Evolutionary conservation across 2,797 vertebrate species (phyloP).

Genomic region (Fistularia tabacaria): DNA sequence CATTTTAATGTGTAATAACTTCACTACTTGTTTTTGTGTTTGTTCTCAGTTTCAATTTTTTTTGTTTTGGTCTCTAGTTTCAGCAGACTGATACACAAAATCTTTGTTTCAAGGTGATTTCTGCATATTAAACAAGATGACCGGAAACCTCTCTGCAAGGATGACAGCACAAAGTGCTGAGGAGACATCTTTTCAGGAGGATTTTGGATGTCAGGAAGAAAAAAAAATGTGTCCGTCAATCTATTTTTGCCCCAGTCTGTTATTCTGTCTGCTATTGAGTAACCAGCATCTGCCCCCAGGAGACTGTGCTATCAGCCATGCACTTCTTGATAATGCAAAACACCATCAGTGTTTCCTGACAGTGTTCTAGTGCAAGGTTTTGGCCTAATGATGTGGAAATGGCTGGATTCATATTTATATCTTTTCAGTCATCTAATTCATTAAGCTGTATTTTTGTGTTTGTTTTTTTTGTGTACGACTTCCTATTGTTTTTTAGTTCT

Average conservation of each 20-base stretch:
- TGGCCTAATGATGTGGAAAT: slow-evolving; percentile 1
- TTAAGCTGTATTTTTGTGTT: too few species aligned
- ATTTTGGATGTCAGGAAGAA: slow-evolving; percentile 65
- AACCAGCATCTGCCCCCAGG: slow-evolving; percentile 67
- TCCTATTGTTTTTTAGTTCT: too few species aligned
- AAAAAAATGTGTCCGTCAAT: slow-evolving; percentile 54
- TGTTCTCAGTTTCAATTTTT: neutral
- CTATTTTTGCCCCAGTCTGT: slow-evolving; percentile 72
- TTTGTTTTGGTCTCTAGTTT: slow-evolving; percentile 21
- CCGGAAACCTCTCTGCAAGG: slow-evolving; percentile 66
- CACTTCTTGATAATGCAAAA: slow-evolving; percentile 65
- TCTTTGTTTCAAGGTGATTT: slow-evolving; percentile 58
- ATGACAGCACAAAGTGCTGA: slow-evolving; percentile 70
- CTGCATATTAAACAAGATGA: slow-evolving; percentile 68
- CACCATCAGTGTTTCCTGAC: slow-evolving; percentile 62
- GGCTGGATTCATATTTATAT: neutral
- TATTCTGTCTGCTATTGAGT: slow-evolving; percentile 72
- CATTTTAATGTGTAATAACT: too few species aligned
- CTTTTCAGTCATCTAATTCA: neutral
- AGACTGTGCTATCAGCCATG: slow-evolving; percentile 57
- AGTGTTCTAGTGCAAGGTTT: slow-evolving; percentile 32
- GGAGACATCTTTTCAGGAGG: slow-evolving; percentile 62
- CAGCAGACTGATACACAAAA: slow-evolving; percentile 47
- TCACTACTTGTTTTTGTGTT: too few species aligned
- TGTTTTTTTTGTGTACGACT: too few species aligned